A percentile compares a stretch with the other conserved stretches of the same genome.
Evolutionary conservation across 2,888 invertebrate species (phyloP).

Genomic region (Drosophila planitibia): DNA sequence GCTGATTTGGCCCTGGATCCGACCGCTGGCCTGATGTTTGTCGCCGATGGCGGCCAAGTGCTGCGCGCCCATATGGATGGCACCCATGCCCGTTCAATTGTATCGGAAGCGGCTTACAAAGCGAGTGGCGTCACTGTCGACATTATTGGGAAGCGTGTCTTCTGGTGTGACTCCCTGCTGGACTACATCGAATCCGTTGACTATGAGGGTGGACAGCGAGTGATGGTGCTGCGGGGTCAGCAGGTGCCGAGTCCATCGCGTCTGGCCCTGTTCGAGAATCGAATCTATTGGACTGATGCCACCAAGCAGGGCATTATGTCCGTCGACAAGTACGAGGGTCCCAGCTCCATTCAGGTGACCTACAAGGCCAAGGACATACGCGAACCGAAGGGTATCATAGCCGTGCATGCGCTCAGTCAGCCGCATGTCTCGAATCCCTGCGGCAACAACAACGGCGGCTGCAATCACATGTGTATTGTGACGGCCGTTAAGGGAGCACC

Average conservation of each 20-base stretch:
- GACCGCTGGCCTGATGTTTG: slow-evolving; percentile 93
- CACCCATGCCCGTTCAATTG: slow-evolving; percentile 92
- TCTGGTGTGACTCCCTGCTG: slow-evolving; percentile 97
- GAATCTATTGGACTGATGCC: slow-evolving; percentile 96
- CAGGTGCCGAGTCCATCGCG: slow-evolving; percentile 94
- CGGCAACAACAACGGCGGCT: slow-evolving; percentile 94
- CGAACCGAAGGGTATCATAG: slow-evolving; percentile 93
- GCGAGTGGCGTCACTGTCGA: slow-evolving; percentile 97
- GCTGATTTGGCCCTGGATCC: slow-evolving; percentile 97
- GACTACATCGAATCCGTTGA: slow-evolving; percentile 98
- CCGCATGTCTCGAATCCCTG: slow-evolving; percentile 92
- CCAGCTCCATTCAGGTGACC: slow-evolving; percentile 91
- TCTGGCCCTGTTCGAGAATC: slow-evolving; percentile 93
- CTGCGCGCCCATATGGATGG: slow-evolving; percentile 98
- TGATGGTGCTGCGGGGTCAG: slow-evolving; percentile 92
- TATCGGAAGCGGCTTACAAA: slow-evolving; percentile 96
- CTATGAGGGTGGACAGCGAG: slow-evolving; percentile 94
- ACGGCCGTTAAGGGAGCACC: slow-evolving; percentile 89
- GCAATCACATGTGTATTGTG: slow-evolving; percentile 97
- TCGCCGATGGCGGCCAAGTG: slow-evolving; percentile 93
- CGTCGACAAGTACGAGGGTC: slow-evolving; percentile 93
- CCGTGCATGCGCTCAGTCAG: slow-evolving; percentile 92
- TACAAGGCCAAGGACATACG: slow-evolving; percentile 92
- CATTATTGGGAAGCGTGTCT: slow-evolving; percentile 94
- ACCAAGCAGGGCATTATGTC: slow-evolving; percentile 95